Evolutionary conservation across 2,888 invertebrate genomes (phyloP), one percentile per base, ranked within the genome.

Genomic region (Syritta pipiens): DNA sequence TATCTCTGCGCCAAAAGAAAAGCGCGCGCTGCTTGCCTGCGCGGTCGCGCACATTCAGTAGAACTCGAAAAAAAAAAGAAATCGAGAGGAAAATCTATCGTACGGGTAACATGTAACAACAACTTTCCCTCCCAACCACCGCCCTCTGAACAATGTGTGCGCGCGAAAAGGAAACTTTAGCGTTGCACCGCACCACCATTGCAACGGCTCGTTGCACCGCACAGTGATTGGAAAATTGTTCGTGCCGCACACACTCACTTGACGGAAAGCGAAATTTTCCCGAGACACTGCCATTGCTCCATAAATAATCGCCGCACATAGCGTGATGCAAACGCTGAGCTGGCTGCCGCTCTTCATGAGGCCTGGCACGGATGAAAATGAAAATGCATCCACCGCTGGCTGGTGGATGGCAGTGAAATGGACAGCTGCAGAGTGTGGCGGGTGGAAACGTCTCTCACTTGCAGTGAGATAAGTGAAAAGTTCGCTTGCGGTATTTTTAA

Each of bases 241-340:
- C 67, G 30, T 74, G 79, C n/a, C n/a, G n/a, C n/a, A n/a, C n/a
- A n/a, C 74, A 68, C 67, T 79, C 67, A 74, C 62, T 74, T 74
- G 74, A 79, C 79, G 79, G 74, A 79, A 79, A 79, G 79, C 79
- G 79, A 79, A 74, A 79, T 79, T 79, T 79, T 74, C 65, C 55
- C 79, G 62, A 74, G 74, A 60, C 42, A 30, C 10, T 9, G 4
- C 65, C 40, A 67, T 67, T 79, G 77, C 74, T 79, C 77, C 77
- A 79, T 74, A 74, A 79, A 79, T 79, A 81, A 68, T 68, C 74
- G 57, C 69, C 53, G n/a, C n/a, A 62, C 76, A 69, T 81, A 63
- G 75, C 81, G 59, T 81, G 69, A 63, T 76, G 68, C 69, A 76
- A 81, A 81, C 63, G 46, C 40, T 46, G 37, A 28, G 7, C 28